Evolutionary conservation across 2,888 invertebrate species (phyloP), one percentile per base, ranked within the genome.

Genomic region (Resseliella maxima): DNA sequence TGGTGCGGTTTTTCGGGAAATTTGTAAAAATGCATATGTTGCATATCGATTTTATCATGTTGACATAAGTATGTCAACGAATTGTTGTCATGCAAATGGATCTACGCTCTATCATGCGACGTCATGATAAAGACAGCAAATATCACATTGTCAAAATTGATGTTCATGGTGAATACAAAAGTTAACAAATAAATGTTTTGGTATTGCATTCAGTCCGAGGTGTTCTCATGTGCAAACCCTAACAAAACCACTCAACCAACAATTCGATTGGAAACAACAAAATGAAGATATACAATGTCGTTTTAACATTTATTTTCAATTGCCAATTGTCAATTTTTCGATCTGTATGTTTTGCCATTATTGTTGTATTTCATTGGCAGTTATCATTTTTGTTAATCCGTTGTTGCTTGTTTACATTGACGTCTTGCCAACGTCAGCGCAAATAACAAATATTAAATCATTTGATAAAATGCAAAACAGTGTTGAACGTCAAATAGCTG

Each of bases 381-480:
- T 72, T 72, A 31, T 72, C 72, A 72, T 72, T 72, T 72, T 6
- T 72, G 35, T 72, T 72, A 72, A 72, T 72, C 72, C 72, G 72
- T 59, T n/a, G n/a, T n/a, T 59, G 27, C 59, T 5, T 59, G 59
- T 59, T 59, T 59, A 24, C n/a, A n/a, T n/a, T 59, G 18, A 24
- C 27, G 3, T 59, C 35, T 31, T 18, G 35, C 72, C 0, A 6
- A 12, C 72, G 72, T 72, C 72, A 72, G 72, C 72, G 15, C n/a
- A 31, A 72, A 31, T 15, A 31, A 72, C 31, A 31, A 31, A 31
- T 72, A 72, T 72, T 72, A 15, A 72, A 31, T 72, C 72, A 72
- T 72, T 27, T 31, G 35, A 15, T n/a, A n/a, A 72, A 12, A 72
- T 72, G 72, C 72, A 72, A 72, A 72, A 35, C 31, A 31, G 31